These are phyloP conservation scores for Macrotrachela quadricornifera DNA, from an alignment of 1,140 invertebrate species.

Conservation along the genomic window DNA sequence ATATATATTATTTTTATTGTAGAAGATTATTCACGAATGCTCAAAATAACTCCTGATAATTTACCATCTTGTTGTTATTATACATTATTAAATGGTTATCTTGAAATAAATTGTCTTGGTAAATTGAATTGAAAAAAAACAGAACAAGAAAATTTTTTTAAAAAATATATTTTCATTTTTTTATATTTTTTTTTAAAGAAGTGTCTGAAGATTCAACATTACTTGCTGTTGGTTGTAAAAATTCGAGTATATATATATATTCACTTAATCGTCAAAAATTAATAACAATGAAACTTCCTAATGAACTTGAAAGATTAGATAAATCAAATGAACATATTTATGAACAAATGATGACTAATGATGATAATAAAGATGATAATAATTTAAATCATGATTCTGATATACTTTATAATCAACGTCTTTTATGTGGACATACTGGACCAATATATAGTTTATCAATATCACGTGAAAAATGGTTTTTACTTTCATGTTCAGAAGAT, in stretches of 20 bases:
- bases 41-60: constrained; percentile 45
- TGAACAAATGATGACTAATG: background rate
- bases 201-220: constrained; percentile 78
- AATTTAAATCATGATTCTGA: constrained; percentile 39
- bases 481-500: constrained; percentile 81
- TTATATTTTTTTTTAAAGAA: constrained; percentile 42
- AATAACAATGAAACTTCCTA: constrained; percentile 58
- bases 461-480: constrained; percentile 62
- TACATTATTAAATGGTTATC: constrained; percentile 57
- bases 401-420: constrained; percentile 39
- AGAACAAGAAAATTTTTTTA: background rate
- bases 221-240: constrained; percentile 65
- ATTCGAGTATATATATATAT: constrained; percentile 70
- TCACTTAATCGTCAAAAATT: constrained; percentile 65
- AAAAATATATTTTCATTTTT: background rate
- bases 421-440: constrained; percentile 63
- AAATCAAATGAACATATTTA: constrained; percentile 49
- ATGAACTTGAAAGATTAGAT: constrained; percentile 37
- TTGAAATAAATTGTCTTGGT: constrained; percentile 12
- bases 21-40: background rate
- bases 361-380: background rate
- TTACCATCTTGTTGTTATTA: constrained; percentile 88
- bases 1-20: constrained; percentile 31
- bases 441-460: constrained; percentile 72
- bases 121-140: too few species aligned